Evolutionary conservation across 1,140 invertebrate species (phyloP).

Genomic region (Diorhabda sublineata): DNA sequence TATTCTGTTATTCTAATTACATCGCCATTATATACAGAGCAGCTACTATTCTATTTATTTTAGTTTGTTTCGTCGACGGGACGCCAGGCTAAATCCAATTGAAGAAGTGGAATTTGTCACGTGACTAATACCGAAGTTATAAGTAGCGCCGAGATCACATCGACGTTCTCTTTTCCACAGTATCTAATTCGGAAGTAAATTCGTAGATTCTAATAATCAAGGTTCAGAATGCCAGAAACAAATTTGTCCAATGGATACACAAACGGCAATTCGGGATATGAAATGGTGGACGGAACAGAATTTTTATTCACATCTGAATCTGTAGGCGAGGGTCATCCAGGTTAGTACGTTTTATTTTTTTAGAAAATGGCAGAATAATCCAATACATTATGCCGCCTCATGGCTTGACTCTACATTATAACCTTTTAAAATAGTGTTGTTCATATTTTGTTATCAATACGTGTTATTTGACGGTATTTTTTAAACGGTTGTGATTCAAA

Average conservation of each 20-base stretch:
- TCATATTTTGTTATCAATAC: too few relatives aligned
- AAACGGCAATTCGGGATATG: slow-evolving; percentile 67
- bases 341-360: slow-evolving; percentile 53
- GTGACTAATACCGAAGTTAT: slow-evolving; percentile 25
- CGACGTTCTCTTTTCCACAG: slow-evolving; percentile 31
- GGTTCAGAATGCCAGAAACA: slow-evolving; percentile 63
- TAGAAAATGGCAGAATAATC: slow-evolving; percentile 15
- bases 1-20: too few relatives aligned
- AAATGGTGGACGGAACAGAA: slow-evolving; percentile 76
- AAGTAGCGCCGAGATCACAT: slow-evolving; percentile 14
- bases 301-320: slow-evolving; percentile 99
- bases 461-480: too few relatives aligned
- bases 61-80: background rate
- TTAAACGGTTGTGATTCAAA: too few relatives aligned
- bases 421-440: too few relatives aligned
- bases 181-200: slow-evolving; percentile 20
- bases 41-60: background rate
- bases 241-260: slow-evolving; percentile 70
- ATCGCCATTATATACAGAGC: too few relatives aligned
- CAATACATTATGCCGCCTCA: slow-evolving; percentile 23
- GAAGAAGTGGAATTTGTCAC: slow-evolving; percentile 12
- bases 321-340: slow-evolving; percentile 97
- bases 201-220: slow-evolving; percentile 5
- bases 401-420: background rate
- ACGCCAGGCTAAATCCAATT: slow-evolving; percentile 14